phyloP scores from a whole-genome alignment of 2,888 invertebrate species.

The Leucania comma region DNA sequence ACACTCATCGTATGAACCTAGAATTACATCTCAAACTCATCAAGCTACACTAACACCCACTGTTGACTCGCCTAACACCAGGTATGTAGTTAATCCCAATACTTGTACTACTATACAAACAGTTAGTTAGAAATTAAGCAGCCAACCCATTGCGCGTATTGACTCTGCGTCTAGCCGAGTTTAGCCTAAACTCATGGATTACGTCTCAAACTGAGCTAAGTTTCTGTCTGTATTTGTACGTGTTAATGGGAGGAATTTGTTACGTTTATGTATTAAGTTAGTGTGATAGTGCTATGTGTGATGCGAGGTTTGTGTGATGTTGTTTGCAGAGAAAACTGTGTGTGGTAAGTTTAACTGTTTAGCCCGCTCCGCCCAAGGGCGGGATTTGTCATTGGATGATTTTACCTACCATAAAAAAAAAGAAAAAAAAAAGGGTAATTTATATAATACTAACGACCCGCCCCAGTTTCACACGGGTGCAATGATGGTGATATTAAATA shows the following conservation, averaged over 20 bases:
- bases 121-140: conserved; percentile 46
- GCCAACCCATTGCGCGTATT: conserved; percentile 47
- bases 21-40: conserved; percentile 30
- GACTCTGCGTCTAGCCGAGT: conserved; percentile 55
- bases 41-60: conserved; percentile 4
- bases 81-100: conserved; percentile 30
- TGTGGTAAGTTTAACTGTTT: background rate
- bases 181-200: conserved; percentile 44
- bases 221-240: conserved; percentile 44
- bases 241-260: conserved; percentile 44
- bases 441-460: no score
- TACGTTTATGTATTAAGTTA: conserved; percentile 34
- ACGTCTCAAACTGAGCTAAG: conserved; percentile 53
- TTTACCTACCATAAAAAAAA: no score
- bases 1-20: background rate
- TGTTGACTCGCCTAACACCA: conserved; percentile 46
- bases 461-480: no score
- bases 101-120: conserved; percentile 37
- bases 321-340: background rate
- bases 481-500: no score
- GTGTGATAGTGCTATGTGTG: conserved; percentile 10
- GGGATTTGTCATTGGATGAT: no score
- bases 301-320: background rate
- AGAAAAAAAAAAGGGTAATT: no score
- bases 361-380: no score